Base-by-base conservation (phyloP, 2,888 invertebrate species). In the Ectemnius lituratus region DNA sequence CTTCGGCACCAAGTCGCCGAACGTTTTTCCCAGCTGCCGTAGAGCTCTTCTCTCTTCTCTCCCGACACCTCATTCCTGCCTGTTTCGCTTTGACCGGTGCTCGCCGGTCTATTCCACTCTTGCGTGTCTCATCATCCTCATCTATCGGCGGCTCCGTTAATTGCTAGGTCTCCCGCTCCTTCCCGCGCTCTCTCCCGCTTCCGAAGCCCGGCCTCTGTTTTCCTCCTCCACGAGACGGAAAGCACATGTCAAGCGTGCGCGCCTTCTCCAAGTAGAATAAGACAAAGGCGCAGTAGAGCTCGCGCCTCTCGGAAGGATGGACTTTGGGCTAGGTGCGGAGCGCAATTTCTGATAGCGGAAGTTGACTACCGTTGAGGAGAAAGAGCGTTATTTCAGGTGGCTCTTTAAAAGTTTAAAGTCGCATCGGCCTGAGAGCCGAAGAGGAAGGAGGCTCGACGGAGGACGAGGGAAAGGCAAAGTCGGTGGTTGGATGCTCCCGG, bases 391-490 rank as follows among this genome's bases (percentile, higher is more conserved):
- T 23, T 23, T 23, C 23, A 23, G 23, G 23, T 23, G 23, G 23
- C 23, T 23, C 23, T 23, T 23, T 23, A 23, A 23, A 23, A 37
- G 52, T 63, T 84, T 80, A 80, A 73, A 83, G 74, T 72, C 80
- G 75, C 56, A 81, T 71, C 58, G 59, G 62, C 20, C 60, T 61
- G 72, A 70, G 69, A 73, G 76, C 46, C 69, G 59, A 52, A 5
- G 52, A 69, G 72, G 78, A 70, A 70, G 81, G 80, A 73, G 68
- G 72, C 70, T 73, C 69, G 64, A 28, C 56, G 46, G 18, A 46
- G 74, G 71, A 72, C 67, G 73, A 73, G 73, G 61, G 78, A 73
- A 78, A 70, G 74, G 77, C 68, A 49, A 60, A 59, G 67, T 59
- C 52, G 61, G 62, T 67, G 64, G 74, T 37, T 37, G 37, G 37